A percentile compares a stretch with the other conserved stretches of the same genome.
Conservation (phyloP, 2,113 vertebrate genomes). For the Amia ocellicauda region DNA sequence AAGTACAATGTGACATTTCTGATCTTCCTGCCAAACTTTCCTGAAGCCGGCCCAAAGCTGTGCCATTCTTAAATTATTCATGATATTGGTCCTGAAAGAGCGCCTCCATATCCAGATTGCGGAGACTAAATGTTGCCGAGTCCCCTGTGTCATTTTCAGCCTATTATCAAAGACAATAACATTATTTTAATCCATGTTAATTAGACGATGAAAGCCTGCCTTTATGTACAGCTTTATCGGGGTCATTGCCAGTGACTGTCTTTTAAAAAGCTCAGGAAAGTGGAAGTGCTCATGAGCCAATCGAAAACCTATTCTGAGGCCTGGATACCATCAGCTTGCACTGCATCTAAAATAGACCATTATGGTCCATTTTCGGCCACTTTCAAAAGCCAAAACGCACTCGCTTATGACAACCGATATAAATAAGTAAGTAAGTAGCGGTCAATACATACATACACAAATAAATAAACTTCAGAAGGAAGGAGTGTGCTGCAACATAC, state of each 20-base stretch:
- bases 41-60: neutral
- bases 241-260: neutral
- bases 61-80: constrained; percentile 69
- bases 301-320: no score
- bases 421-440: no score
- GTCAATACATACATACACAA: no score
- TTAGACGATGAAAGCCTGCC: constrained; percentile 58
- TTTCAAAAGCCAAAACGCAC: no score
- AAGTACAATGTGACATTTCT: neutral
- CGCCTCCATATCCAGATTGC: constrained; percentile 54
- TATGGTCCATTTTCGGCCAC: no score
- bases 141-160: constrained; percentile 54
- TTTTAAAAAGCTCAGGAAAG: neutral
- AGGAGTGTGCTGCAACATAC: no score
- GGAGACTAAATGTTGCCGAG: constrained; percentile 60
- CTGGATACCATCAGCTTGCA: no score
- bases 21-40: constrained; percentile 42
- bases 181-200: constrained; percentile 65
- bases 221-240: neutral
- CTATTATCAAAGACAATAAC: constrained; percentile 67
- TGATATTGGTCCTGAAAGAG: constrained; percentile 66
- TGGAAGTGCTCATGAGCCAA: neutral
- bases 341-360: no score
- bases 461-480: no score
- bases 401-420: no score